Percentiles rank a stretch among this genome's conserved stretches.
Evolutionary conservation across 92 coral and sea anemone species (phyloP).

Genomic region (Muricea muricata): DNA sequence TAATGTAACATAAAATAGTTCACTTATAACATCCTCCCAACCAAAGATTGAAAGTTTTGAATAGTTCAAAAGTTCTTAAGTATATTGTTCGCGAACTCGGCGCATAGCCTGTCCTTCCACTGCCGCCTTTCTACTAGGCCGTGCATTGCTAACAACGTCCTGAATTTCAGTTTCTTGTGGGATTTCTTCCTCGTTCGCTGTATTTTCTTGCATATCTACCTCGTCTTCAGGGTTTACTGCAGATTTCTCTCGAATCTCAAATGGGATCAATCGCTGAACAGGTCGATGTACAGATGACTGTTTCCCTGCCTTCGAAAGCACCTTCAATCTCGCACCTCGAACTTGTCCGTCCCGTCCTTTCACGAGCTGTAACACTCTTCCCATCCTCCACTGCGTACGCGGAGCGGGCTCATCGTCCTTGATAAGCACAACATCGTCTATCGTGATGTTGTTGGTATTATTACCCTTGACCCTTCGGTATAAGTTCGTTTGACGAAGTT

Average conservation of each 20-base stretch:
- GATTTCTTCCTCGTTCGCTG: too few relatives aligned
- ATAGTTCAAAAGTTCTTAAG: neutral
- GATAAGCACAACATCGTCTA: neutral
- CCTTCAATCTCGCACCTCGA: constrained; percentile 16
- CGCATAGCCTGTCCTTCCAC: neutral
- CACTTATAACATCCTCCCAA: constrained; percentile 23
- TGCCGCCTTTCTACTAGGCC: neutral
- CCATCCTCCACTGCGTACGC: constrained; percentile 13
- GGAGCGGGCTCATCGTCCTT: constrained; percentile 4
- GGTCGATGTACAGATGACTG: neutral
- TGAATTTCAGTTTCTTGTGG: too few relatives aligned
- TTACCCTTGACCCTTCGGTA: neutral
- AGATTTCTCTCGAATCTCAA: neutral
- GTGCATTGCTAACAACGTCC: neutral
- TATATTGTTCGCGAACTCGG: neutral
- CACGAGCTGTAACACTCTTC: neutral
- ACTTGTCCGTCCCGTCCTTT: neutral
- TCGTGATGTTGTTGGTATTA: neutral
- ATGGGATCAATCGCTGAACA: constrained; percentile 2
- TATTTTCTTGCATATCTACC: too few relatives aligned
- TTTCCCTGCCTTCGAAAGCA: constrained; percentile 4
- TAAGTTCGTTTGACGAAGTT: constrained; percentile 15
- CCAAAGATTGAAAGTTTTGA: neutral
- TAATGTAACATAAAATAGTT: too few relatives aligned
- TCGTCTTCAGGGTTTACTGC: neutral